phyloP scores from a whole-genome alignment of 2,888 invertebrate species.

The Serrognathus titanus region DNA sequence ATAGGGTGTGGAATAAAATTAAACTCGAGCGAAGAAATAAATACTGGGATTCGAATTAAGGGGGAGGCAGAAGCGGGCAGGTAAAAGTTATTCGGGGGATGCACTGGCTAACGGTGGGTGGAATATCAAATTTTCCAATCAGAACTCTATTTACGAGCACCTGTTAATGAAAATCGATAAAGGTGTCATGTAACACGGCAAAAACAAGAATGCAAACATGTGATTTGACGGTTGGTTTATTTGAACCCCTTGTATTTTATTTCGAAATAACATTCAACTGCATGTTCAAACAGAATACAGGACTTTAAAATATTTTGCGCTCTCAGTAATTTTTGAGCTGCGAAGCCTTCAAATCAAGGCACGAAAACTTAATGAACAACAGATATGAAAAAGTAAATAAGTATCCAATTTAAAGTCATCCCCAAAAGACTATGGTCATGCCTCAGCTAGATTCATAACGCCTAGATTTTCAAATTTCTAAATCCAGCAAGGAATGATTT shows the following conservation, averaged over 20 bases:
- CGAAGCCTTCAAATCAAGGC: no score
- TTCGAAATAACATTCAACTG: no score
- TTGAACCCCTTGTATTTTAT: background rate
- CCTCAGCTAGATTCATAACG: no score
- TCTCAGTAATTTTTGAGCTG: no score
- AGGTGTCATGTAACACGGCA: background rate
- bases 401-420: no score
- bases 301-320: no score
- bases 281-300: no score
- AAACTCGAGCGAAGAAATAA: constrained; percentile 43
- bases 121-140: constrained; percentile 12
- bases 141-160: constrained; percentile 12
- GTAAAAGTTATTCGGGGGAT: constrained; percentile 12
- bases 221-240: background rate
- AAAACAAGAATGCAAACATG: background rate
- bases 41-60: constrained; percentile 43
- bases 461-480: no score
- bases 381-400: no score
- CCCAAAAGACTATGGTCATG: no score
- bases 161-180: constrained; percentile 10
- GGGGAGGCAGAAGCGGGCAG: constrained; percentile 18
- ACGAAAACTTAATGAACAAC: no score
- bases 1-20: constrained; percentile 43
- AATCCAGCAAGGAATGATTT: no score
- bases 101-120: constrained; percentile 7